These are phyloP conservation scores for Graphium colonna DNA, from an alignment of 2,888 invertebrate species.

Conservation along the genomic window DNA sequence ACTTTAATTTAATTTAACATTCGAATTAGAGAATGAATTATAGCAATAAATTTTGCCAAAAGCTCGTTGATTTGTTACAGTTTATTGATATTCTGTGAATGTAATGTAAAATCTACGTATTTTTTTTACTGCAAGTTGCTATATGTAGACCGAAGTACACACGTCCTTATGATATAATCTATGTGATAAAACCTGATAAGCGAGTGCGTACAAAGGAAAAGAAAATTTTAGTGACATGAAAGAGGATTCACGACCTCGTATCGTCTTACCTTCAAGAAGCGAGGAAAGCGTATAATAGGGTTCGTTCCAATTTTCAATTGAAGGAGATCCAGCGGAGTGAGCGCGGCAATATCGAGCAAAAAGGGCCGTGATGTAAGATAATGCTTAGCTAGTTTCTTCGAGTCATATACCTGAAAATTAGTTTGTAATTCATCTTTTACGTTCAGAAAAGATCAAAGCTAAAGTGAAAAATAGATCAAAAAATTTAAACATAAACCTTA, in stretches of 20 bases:
- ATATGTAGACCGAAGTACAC: too few species aligned
- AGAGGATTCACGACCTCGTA: not conserved
- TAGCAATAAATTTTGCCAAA: too few species aligned
- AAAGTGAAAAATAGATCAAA: too few species aligned
- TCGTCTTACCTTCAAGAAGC: constrained; percentile 87
- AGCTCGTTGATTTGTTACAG: too few species aligned
- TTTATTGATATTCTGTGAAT: too few species aligned
- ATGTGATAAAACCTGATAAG: too few species aligned
- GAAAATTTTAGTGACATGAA: not conserved
- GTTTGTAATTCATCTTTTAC: not conserved
- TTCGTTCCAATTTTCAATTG: constrained; percentile 90
- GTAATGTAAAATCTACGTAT: too few species aligned
- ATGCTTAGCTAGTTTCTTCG: constrained; percentile 92
- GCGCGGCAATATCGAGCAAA: constrained; percentile 88
- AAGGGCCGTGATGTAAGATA: constrained; percentile 92
- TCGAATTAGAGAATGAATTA: too few species aligned
- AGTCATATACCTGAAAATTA: constrained; percentile 87
- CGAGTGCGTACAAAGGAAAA: not conserved
- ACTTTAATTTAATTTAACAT: too few species aligned
- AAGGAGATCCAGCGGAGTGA: constrained; percentile 92
- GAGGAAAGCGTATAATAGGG: constrained; percentile 92
- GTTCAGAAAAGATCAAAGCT: not conserved
- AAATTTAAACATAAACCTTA: too few species aligned
- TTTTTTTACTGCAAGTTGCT: too few species aligned
- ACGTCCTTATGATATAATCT: too few species aligned